These are phyloP conservation scores for Prosopocoilus inquinatus DNA, from an alignment of 2,888 invertebrate genomes.

Conservation along the genomic window DNA sequence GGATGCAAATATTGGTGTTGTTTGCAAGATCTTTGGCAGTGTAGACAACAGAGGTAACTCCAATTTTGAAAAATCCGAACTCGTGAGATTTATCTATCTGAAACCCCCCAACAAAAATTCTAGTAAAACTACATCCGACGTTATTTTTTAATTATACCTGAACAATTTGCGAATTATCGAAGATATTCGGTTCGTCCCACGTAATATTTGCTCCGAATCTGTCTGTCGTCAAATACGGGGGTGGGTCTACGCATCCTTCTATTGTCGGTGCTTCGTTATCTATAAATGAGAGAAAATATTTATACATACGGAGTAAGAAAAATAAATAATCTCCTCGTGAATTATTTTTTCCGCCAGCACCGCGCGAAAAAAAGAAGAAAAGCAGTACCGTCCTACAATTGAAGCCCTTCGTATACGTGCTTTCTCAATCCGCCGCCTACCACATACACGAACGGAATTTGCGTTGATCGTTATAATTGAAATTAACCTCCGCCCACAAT, in stretches of 20 bases:
- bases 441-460: too few relatives aligned
- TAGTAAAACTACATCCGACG: neutral
- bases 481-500: too few relatives aligned
- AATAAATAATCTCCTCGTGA: too few relatives aligned
- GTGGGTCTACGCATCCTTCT: conserved; percentile 61
- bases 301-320: too few relatives aligned
- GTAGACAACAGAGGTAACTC: conserved; percentile 58
- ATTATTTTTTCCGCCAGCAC: too few relatives aligned
- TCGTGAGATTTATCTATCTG: conserved; percentile 47
- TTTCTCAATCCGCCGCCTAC: too few relatives aligned
- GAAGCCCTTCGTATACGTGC: too few relatives aligned
- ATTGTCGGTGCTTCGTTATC: conserved; percentile 58
- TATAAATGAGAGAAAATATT: too few relatives aligned
- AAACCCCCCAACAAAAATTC: conserved; percentile 15
- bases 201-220: conserved; percentile 50
- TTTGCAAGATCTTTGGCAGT: conserved; percentile 58
- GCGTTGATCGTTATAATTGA: too few relatives aligned
- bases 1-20: conserved; percentile 58
- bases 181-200: conserved; percentile 60
- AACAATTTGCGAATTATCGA: conserved; percentile 57
- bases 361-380: too few relatives aligned
- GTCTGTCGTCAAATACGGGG: conserved; percentile 48
- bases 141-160: conserved; percentile 26
- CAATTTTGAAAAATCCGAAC: conserved; percentile 55
- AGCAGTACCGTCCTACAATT: too few relatives aligned